phyloP scores from a whole-genome alignment of 1,140 invertebrate genomes.

The Ganaspis sp. region DNA sequence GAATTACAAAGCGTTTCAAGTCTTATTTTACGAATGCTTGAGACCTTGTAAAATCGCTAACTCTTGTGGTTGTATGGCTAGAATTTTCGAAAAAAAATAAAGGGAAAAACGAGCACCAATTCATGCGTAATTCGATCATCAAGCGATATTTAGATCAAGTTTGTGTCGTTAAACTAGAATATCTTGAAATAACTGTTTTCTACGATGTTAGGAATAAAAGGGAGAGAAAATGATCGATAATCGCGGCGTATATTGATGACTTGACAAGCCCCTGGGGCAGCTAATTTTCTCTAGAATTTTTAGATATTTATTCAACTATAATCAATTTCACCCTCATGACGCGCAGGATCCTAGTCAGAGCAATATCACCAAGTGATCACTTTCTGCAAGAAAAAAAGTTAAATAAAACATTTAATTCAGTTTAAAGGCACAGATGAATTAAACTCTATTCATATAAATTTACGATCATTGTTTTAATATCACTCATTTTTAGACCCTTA shows the following conservation, averaged over 20 bases:
- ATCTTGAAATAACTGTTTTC: constrained; percentile 36
- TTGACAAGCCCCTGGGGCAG: constrained; percentile 19
- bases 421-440: too few species aligned
- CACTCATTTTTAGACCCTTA: too few species aligned
- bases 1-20: constrained; percentile 36
- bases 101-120: constrained; percentile 28
- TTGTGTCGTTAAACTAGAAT: constrained; percentile 39
- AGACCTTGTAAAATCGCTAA: constrained; percentile 66
- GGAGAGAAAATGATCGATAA: constrained; percentile 37
- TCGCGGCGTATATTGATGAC: constrained; percentile 5
- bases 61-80: constrained; percentile 72
- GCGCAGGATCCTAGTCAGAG: background rate
- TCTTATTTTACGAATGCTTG: constrained; percentile 45
- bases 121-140: constrained; percentile 25
- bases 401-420: too few species aligned
- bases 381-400: too few species aligned
- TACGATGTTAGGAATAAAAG: constrained; percentile 35
- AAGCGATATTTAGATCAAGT: constrained; percentile 26
- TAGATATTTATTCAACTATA: background rate
- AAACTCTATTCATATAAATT: too few species aligned
- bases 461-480: too few species aligned
- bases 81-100: constrained; percentile 49
- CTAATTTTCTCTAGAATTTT: constrained; percentile 8
- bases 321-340: background rate
- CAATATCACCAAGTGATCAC: too few species aligned